Percentiles rank a stretch among this genome's conserved stretches.
Conservation (phyloP, 2,797 vertebrate genomes). For the Leontocebus nigricollis region DNA sequence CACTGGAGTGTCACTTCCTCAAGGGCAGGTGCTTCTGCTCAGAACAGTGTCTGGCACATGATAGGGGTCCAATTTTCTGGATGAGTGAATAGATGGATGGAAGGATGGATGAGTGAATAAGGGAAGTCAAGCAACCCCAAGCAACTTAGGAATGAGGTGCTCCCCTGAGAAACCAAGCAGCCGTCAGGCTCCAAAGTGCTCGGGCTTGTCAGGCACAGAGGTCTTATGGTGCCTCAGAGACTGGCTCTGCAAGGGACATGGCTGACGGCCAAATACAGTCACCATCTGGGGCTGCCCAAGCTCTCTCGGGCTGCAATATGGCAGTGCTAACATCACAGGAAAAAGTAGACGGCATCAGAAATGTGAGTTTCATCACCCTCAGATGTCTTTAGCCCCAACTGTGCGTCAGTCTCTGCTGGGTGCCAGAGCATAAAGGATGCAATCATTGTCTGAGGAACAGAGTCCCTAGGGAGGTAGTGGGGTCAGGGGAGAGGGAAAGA, state of each 20-base stretch:
- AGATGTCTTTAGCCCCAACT: rapidly evolving
- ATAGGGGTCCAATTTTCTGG: neutral
- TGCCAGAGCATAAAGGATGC: neutral
- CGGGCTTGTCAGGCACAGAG: neutral
- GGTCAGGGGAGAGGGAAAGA: neutral
- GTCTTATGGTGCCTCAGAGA: neutral
- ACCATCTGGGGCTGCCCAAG: neutral
- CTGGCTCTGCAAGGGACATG: neutral
- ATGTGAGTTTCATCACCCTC: rapidly evolving
- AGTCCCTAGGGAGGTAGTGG: neutral
- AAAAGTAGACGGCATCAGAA: neutral
- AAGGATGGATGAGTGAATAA: neutral
- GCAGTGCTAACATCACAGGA: rapidly evolving
- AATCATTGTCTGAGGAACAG: neutral
- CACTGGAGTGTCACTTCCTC: neutral
- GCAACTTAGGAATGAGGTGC: neutral
- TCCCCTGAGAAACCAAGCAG: neutral
- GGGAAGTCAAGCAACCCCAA: neutral
- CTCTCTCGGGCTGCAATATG: neutral
- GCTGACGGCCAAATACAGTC: too few relatives aligned
- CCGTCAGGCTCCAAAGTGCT: neutral
- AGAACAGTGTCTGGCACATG: rapidly evolving
- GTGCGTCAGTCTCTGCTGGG: rapidly evolving
- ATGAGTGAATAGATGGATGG: neutral
- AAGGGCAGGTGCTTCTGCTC: too few relatives aligned